Evolutionary conservation across 2,888 invertebrate species (phyloP).

Genomic region (Tipula lateralis): DNA sequence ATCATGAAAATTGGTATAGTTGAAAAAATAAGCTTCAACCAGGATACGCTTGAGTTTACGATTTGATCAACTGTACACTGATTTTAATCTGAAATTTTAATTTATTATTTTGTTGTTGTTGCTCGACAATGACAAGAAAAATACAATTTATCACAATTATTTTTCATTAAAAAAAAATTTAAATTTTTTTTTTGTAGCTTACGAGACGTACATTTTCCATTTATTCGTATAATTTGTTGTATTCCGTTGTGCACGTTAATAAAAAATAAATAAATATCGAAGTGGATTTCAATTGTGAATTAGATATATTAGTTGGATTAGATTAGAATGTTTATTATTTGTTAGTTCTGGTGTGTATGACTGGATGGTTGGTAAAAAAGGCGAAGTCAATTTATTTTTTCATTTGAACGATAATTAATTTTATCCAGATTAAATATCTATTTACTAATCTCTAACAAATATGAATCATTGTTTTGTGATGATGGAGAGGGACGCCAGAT

Average conservation of each 20-base stretch:
- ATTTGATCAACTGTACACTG: background rate
- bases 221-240: background rate
- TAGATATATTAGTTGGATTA: conserved; percentile 1
- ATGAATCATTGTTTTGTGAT: too few relatives aligned
- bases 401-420: background rate
- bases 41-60: background rate
- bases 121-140: background rate
- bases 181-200: background rate
- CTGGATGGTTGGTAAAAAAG: background rate
- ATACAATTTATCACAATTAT: conserved; percentile 24
- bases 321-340: background rate
- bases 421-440: too few relatives aligned
- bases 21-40: background rate
- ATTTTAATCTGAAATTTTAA: conserved; percentile 15
- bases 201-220: background rate
- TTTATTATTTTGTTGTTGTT: background rate
- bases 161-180: conserved; percentile 24
- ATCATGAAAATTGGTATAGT: background rate
- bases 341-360: background rate
- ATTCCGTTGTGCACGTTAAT: background rate
- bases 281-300: background rate
- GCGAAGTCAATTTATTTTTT: background rate
- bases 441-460: too few relatives aligned
- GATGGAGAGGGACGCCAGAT: too few relatives aligned
- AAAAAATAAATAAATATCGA: background rate